These are phyloP conservation scores for Pangasianodon hypophthalmus DNA, from an alignment of 2,113 vertebrate genomes.

Conservation along the genomic window DNA sequence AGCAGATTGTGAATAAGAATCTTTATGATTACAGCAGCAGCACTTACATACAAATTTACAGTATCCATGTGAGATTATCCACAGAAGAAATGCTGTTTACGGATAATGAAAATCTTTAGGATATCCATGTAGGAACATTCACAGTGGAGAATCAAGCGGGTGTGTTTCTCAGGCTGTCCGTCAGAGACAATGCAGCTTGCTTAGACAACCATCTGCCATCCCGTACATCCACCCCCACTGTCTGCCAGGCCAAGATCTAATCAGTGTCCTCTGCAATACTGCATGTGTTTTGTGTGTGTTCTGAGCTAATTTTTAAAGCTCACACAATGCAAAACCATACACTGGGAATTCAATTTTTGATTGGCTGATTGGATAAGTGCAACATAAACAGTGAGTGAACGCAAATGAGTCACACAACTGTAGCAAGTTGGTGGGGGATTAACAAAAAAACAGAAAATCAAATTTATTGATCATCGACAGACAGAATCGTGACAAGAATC, in stretches of 20 bases:
- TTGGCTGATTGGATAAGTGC: conserved; percentile 40
- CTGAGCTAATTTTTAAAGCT: background rate
- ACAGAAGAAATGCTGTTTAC: background rate
- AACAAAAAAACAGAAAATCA: conserved; percentile 10
- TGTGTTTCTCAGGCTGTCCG: conserved; percentile 57
- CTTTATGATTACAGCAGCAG: background rate
- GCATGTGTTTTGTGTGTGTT: conserved; percentile 31
- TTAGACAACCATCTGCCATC: conserved; percentile 65
- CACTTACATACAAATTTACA: background rate
- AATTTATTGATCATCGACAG: conserved; percentile 52
- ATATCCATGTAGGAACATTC: background rate
- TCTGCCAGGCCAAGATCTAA: conserved; percentile 26
- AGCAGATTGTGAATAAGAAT: background rate
- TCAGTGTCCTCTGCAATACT: background rate
- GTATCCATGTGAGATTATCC: background rate
- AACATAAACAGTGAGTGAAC: conserved; percentile 42
- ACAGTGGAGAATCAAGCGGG: background rate
- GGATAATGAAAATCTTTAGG: background rate
- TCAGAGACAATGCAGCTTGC: conserved; percentile 51
- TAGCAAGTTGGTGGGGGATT: background rate
- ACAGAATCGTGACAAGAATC: conserved; percentile 55
- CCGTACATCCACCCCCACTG: conserved; percentile 63
- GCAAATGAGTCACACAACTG: conserved; percentile 29
- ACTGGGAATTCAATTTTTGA: background rate
- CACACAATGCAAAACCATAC: background rate